Percentiles rank a stretch among this genome's conserved stretches.
These are phyloP conservation scores for Nemurella pictetii DNA, from an alignment of 2,888 invertebrate genomes.

Conservation along the genomic window DNA sequence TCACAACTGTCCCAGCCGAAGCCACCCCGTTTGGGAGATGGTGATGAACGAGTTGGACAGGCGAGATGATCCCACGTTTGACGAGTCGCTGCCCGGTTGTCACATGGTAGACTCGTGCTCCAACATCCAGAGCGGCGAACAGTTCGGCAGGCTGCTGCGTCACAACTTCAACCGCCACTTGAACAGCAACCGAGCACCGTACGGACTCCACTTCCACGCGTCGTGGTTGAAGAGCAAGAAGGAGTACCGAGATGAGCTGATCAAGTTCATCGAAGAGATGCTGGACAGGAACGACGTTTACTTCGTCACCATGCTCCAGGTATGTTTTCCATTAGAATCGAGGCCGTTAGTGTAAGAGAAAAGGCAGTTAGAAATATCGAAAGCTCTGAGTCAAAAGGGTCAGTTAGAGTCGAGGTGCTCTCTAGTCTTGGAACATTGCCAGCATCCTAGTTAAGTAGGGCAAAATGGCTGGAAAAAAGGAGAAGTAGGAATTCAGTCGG, in stretches of 20 bases:
- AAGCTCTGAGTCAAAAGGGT: too few relatives aligned
- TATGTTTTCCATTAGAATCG: too few relatives aligned
- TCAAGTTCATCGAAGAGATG: constrained; percentile 94
- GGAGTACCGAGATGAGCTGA: constrained; percentile 87
- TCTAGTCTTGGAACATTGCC: too few relatives aligned
- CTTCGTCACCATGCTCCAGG: constrained; percentile 84
- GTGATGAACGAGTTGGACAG: constrained; percentile 94
- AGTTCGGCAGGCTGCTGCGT: constrained; percentile 84
- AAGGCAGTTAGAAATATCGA: too few relatives aligned
- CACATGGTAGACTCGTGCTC: constrained; percentile 95
- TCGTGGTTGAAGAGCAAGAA: constrained; percentile 94
- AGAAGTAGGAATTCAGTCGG: too few relatives aligned
- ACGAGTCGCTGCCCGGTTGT: constrained; percentile 90
- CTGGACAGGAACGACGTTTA: constrained; percentile 86
- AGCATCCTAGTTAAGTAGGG: too few relatives aligned
- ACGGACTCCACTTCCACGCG: constrained; percentile 91
- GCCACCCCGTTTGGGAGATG: constrained; percentile 95
- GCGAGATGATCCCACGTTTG: constrained; percentile 90
- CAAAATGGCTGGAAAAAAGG: too few relatives aligned
- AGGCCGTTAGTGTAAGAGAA: too few relatives aligned
- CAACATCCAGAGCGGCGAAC: constrained; percentile 88
- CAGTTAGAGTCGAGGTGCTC: too few relatives aligned
- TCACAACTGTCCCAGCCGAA: constrained; percentile 79
- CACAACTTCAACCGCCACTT: constrained; percentile 95
- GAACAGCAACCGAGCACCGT: constrained; percentile 89